Evolutionary conservation across 2,888 invertebrate genomes (phyloP), one percentile per base, ranked within the genome.

Genomic region (Apantesis nais): DNA sequence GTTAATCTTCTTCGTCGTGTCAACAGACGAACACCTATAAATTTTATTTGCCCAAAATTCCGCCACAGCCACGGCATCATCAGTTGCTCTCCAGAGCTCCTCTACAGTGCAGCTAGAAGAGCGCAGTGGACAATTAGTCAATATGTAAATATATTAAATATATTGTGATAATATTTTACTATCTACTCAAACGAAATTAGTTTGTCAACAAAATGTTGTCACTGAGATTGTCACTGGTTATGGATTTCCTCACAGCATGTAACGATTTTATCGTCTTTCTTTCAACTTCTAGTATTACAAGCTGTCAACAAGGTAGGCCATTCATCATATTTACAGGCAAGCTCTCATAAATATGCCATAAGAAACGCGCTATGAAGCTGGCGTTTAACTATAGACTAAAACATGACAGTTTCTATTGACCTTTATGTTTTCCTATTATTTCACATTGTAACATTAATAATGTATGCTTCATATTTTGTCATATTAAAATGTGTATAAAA

Each of bases 341-440:
- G 12, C 52, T 65, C 37, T 66, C 34, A 55, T 52, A 55, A 65
- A 66, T n/a, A 55, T 55, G 55, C 19, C 65, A 66, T 37, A 37
- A 34, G 14, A n/a, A n/a, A n/a, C 16, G n/a, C 31, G 14, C 7
- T 64, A 22, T 11, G 19, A 52, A 19, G 66, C 37, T 25, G 55
- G 66, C 55, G 25, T 62, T 25, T 55, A 66, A 1, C 64, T 55
- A n/a, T 25, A 37, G 14, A 55, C 37, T 66, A 16, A 52, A 55
- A 66, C 19, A 66, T 55, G 55, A 55, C 66, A 37, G 31, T 37
- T 22, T 14, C 19, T 3, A 41, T 31, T 55, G 55, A 63, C 55
- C 39, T 63, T 68, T 41, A 39, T 52, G 37, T 22, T 52, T 55
- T n/a, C 29, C 58, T 25, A 58, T 68, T 63, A 55, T 67, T 67